Evolutionary conservation across 2,888 invertebrate species (phyloP), one percentile per base, ranked within the genome.

Genomic region (Eupithecia tripunctaria): DNA sequence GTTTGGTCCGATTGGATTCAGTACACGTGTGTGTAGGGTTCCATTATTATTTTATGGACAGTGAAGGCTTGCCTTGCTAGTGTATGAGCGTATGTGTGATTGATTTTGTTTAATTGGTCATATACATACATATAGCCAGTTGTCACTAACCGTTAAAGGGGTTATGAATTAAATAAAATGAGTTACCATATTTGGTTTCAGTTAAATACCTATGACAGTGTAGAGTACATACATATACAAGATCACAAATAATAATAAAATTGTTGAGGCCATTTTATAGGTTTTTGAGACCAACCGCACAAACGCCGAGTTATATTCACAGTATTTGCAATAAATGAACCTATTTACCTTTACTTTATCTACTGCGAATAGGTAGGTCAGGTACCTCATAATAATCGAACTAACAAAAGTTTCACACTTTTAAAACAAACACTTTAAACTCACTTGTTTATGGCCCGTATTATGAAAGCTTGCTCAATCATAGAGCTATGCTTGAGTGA

Each of bases 1-100:
- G 43, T 67, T 72, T 72, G 21, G 65, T 47, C 25, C 70, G 21
- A 71, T 60, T 71, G 18, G 60, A 75, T 75, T 70, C 75, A 60
- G 29, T 32, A 27, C 75, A 65, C 75, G 70, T 75, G 59, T 68
- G 56, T 56, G 32, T 70, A 67, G 18, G 27, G 64, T 47, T 63
- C 63, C 59, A 70, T 67, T 74, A 38, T 63, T 67, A 71, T 67
- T 71, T 74, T 69, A 74, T 68, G n/a, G 56, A 36, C 25, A 56
- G 47, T 51, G 51, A 51, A 51, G 56, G 25, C 56, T 56, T 56
- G 56, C 56, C 56, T 56, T 25, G 12, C 12, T 25, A 56, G 12
- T 4, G 3, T 25, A 51, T 51, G 51, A n/a, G n/a, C 12, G 21
- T 12, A 12, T 56, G 56, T 56, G 56, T 56, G 25, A 25, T 56